Percentiles rank a stretch among this genome's conserved stretches.
These are phyloP conservation scores for Fratercula arctica DNA, from an alignment of 2,797 vertebrate genomes.

Conservation along the genomic window DNA sequence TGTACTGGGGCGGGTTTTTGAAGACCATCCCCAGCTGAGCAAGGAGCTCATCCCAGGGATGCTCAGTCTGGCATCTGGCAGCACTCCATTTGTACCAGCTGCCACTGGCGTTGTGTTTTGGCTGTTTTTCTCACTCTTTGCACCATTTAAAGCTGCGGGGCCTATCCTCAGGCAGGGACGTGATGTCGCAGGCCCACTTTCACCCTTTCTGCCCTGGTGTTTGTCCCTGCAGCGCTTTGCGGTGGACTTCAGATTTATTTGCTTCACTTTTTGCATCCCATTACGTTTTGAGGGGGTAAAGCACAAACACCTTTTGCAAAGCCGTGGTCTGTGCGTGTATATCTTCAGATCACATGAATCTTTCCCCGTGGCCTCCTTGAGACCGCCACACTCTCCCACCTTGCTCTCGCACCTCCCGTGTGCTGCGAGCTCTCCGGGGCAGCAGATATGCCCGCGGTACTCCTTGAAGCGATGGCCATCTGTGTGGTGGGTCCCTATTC, in stretches of 20 bases:
- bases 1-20: background rate
- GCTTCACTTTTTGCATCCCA: background rate
- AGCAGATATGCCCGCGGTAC: fast-evolving
- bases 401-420: background rate
- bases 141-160: background rate
- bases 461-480: fast-evolving
- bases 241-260: background rate
- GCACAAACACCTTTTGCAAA: background rate
- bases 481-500: background rate
- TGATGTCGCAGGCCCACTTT: background rate
- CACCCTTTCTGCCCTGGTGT: background rate
- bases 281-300: background rate
- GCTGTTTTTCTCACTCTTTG: background rate
- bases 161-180: background rate
- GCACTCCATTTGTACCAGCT: background rate
- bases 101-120: fast-evolving
- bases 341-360: background rate
- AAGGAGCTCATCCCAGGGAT: background rate
- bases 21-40: background rate
- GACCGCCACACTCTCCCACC: background rate
- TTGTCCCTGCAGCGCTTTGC: background rate
- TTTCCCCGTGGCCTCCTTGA: background rate
- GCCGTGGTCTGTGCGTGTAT: fast-evolving
- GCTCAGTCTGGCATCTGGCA: background rate
- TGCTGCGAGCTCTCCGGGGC: fast-evolving